Percentiles rank a stretch among this genome's conserved stretches.
Conservation (phyloP, 2,113 vertebrate genomes). For the Tonatia bakeri region DNA sequence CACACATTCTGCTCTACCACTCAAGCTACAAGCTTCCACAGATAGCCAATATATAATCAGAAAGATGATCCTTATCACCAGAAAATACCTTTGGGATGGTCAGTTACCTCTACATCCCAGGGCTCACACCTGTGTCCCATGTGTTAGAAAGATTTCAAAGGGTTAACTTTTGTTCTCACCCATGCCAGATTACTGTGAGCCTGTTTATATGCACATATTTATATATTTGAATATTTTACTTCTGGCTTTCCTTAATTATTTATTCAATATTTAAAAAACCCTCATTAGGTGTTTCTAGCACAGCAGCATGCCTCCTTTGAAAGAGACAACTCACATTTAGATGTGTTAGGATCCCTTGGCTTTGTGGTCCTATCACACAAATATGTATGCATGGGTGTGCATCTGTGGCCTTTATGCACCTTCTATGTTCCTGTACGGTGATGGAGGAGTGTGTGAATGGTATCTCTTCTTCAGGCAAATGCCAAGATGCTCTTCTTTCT, state of each 20-base stretch:
- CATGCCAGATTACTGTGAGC: neutral
- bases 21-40: neutral
- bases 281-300: neutral
- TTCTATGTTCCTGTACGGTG: neutral
- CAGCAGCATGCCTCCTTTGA: neutral
- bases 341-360: neutral
- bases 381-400: neutral
- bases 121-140: neutral
- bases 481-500: neutral
- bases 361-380: neutral
- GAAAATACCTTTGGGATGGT: neutral
- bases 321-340: neutral
- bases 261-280: constrained; percentile 29
- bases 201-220: constrained; percentile 23
- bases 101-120: neutral
- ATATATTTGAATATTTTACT: constrained; percentile 30
- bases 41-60: neutral
- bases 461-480: neutral
- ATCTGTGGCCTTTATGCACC: neutral
- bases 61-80: neutral
- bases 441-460: neutral
- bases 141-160: neutral
- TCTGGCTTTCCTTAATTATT: constrained; percentile 31
- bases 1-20: neutral
- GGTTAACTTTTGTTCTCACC: neutral